Evolutionary conservation across 1,140 invertebrate genomes (phyloP), one percentile per base, ranked within the genome.

Genomic region (Aphelenchoides avenae): DNA sequence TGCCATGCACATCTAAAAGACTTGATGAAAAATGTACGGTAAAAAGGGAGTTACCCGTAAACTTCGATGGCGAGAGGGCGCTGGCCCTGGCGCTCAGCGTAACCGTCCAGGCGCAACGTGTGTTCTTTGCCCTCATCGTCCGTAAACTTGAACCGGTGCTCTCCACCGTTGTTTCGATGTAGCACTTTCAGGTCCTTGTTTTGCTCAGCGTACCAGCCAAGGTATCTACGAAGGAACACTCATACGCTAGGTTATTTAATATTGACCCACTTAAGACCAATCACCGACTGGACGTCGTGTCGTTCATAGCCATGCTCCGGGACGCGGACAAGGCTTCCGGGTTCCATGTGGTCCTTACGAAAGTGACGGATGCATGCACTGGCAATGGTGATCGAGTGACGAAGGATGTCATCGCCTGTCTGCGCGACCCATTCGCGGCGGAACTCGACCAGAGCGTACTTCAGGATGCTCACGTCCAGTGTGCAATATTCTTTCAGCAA

Each of bases 1-100:
- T 50, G 48, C 48, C 48, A 50, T 4, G 6, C 15, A 11, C 48
- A 50, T n/a, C n/a, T n/a, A n/a, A n/a, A n/a, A n/a, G n/a, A n/a
- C n/a, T n/a, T n/a, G n/a, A n/a, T n/a, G n/a, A n/a, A n/a, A n/a
- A n/a, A n/a, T n/a, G n/a, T n/a, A n/a, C n/a, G n/a, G n/a, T n/a
- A n/a, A n/a, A n/a, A n/a, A n/a, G n/a, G n/a, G n/a, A n/a, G n/a
- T n/a, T n/a, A n/a, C 0, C 48, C 48, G 6, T 50, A 36, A n/a
- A 50, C 39, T 40, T 50, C 48, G n/a, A 50, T 50, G 15, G 22
- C 47, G 1, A 22, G 7, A n/a, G n/a, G n/a, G n/a, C n/a, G n/a
- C n/a, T n/a, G n/a, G 3, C 26, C 9, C 11, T 34, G 9, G 1
- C 44, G 20, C 0, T 30, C 2, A 3, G 44, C n/a, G 15, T 33